Evolutionary conservation across 2,888 invertebrate species (phyloP), one percentile per base, ranked within the genome.

Genomic region (Anodontia alba): DNA sequence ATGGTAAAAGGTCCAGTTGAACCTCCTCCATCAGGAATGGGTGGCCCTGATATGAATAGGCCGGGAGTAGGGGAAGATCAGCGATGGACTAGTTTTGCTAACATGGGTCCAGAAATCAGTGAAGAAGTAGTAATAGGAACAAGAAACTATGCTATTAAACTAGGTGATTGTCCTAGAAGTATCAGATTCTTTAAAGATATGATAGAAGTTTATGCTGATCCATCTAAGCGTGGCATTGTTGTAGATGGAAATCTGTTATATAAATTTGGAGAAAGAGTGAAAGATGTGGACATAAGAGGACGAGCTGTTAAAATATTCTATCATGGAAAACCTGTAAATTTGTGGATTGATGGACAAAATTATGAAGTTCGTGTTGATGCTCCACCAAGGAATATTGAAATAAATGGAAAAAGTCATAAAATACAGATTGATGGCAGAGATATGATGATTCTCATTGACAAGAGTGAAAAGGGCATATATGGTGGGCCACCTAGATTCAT

Each of bases 401-500:
- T 98, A 66, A 98, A 98, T 93, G 97, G 97, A 0, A 95, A 96
- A 26, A 96, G 97, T 0, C 96, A 97, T 87, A 97, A 97, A 92
- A 97, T 98, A 67, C 95, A 98, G 29, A 98, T 97, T 91, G 98
- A 98, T 91, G 97, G 97, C 29, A 78, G 90, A 67, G 96, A 97
- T 82, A 97, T 96, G 0, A 96, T 98, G 42, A 97, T 97, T 0
- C 97, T 98, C 93, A 96, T 98, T 95, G 97, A 96, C 77, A 97
- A 97, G 96, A 97, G 97, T 88, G 97, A 91, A 42, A 90, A 91
- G 57, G 93, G 93, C n/a, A 83, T 80, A 90, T 96, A 96, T n/a
- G 98, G 98, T 0, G 96, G 98, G 0, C 97, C 97, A 71, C 97
- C 98, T 0, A 96, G 98, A 68, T 96, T 96, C 0, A 96, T 98